A percentile compares a stretch with the other conserved stretches of the same genome.
Conservation (phyloP, 2,888 invertebrate genomes). For the Ophraella communa region DNA sequence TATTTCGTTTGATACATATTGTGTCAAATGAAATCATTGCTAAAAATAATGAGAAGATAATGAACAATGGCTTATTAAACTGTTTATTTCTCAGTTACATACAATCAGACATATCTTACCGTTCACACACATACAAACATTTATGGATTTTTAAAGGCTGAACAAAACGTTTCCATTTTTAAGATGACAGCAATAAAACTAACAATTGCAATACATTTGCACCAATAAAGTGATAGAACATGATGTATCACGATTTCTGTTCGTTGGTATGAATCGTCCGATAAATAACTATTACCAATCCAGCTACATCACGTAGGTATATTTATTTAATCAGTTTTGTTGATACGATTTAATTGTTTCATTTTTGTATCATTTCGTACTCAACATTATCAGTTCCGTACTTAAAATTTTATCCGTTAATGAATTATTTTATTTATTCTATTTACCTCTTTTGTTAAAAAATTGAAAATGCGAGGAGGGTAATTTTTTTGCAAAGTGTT, state of each 20-base stretch:
- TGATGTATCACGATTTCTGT: conserved; percentile 57
- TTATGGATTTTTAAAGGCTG: neutral
- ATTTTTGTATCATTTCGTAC: neutral
- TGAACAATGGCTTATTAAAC: neutral
- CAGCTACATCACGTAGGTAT: neutral
- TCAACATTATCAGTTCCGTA: neutral
- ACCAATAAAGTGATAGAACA: conserved; percentile 60
- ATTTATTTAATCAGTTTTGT: neutral
- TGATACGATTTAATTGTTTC: neutral
- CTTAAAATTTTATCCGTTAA: no score
- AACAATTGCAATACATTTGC: conserved; percentile 57
- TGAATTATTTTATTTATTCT: no score
- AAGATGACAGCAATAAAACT: conserved; percentile 40
- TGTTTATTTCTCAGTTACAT: neutral
- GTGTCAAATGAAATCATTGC: neutral
- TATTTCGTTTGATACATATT: neutral
- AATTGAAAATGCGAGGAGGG: neutral
- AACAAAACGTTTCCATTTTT: neutral
- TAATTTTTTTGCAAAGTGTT: neutral
- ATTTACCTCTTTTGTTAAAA: no score
- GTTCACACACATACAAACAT: neutral
- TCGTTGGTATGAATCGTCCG: conserved; percentile 44
- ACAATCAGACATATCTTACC: neutral
- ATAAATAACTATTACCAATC: neutral
- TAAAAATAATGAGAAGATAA: neutral